phyloP scores from a whole-genome alignment of 2,113 vertebrate genomes.

The Orientallactaga bullata region DNA sequence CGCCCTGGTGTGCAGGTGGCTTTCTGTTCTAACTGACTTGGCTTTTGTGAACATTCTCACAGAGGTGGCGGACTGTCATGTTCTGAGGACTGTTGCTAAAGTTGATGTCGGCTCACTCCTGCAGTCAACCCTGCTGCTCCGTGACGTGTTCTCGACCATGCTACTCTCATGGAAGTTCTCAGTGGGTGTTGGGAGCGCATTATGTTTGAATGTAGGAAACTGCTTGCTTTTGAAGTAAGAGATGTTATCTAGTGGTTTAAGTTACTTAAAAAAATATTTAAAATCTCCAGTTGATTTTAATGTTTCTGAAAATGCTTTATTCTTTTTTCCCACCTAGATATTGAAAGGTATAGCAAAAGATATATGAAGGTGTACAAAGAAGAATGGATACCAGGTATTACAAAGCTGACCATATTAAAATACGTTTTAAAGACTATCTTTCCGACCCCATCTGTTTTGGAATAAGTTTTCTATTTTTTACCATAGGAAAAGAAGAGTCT shows the following conservation, averaged over 20 bases:
- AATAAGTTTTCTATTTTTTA: background rate
- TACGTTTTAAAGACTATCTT: slow-evolving; percentile 9
- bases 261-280: slow-evolving; percentile 24
- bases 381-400: slow-evolving; percentile 92
- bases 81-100: background rate
- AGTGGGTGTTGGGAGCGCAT: background rate
- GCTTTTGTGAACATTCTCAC: slow-evolving; percentile 18
- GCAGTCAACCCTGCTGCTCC: too few species aligned
- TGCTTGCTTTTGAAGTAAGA: background rate
- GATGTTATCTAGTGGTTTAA: background rate
- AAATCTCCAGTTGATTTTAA: slow-evolving; percentile 3
- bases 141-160: background rate
- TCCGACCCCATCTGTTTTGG: too few species aligned
- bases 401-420: slow-evolving; percentile 34
- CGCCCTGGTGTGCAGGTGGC: background rate
- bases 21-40: background rate
- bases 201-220: background rate
- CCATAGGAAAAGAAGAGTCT: slow-evolving; percentile 1
- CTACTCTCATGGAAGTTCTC: background rate
- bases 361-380: slow-evolving; percentile 86
- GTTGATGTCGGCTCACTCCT: background rate
- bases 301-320: slow-evolving; percentile 66
- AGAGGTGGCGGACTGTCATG: background rate
- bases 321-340: slow-evolving; percentile 82
- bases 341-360: slow-evolving; percentile 92